Evolutionary conservation across 2,888 invertebrate genomes (phyloP).

Genomic region (Agrotis exclamationis): DNA sequence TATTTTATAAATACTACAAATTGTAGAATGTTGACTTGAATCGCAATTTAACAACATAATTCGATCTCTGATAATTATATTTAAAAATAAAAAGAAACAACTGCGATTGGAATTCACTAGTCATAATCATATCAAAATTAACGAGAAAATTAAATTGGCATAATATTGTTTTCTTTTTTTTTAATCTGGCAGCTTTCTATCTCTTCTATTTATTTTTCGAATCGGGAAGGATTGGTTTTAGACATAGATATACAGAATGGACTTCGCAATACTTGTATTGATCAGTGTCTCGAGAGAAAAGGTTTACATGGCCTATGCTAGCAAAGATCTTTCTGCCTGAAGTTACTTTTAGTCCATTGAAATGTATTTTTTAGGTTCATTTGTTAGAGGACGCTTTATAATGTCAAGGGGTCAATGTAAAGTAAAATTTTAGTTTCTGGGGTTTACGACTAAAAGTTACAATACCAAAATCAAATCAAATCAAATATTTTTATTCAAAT

Average conservation of each 20-base stretch:
- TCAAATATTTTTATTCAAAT: no score
- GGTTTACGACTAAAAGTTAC: no score
- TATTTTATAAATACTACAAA: constrained; percentile 35
- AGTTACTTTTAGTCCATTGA: no score
- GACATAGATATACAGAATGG: neutral
- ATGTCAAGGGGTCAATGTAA: no score
- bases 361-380: no score
- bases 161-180: constrained; percentile 31
- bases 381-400: no score
- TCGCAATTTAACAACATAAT: constrained; percentile 41
- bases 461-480: no score
- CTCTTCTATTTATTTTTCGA: constrained; percentile 41
- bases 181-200: constrained; percentile 60
- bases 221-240: constrained; percentile 27
- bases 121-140: constrained; percentile 58
- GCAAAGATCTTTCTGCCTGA: no score
- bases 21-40: constrained; percentile 29
- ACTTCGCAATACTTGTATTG: no score
- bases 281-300: no score
- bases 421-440: no score
- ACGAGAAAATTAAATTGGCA: constrained; percentile 41
- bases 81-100: constrained; percentile 20
- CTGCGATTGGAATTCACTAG: constrained; percentile 61
- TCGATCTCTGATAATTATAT: constrained; percentile 53
- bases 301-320: no score